These are phyloP conservation scores for Clarias gariepinus DNA, from an alignment of 2,113 vertebrate species.

Conservation along the genomic window DNA sequence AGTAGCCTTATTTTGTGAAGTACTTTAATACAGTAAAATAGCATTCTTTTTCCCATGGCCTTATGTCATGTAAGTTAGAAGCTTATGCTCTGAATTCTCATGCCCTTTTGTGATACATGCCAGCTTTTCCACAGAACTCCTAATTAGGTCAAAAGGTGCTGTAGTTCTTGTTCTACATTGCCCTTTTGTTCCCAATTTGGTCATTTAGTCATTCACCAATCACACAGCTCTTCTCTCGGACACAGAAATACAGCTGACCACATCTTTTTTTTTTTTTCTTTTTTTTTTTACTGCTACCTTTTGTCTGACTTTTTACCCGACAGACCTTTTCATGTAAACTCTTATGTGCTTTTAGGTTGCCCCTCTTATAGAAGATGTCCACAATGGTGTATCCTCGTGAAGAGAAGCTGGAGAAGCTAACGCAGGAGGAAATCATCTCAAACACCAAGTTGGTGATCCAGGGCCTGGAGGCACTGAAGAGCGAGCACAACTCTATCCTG, in stretches of 20 bases:
- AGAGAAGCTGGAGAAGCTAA: slow-evolving; percentile 91
- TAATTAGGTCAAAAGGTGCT: slow-evolving; percentile 14
- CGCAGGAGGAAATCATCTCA: slow-evolving; percentile 97
- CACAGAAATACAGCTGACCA: too few species aligned
- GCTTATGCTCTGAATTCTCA: not conserved
- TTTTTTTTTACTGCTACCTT: not conserved
- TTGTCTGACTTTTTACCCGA: not conserved
- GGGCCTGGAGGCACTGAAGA: slow-evolving; percentile 94
- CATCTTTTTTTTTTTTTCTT: too few species aligned
- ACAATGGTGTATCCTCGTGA: slow-evolving; percentile 90
- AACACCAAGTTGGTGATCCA: slow-evolving; percentile 97
- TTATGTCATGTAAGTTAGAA: not conserved
- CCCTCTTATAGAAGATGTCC: slow-evolving; percentile 78
- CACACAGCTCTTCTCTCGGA: not conserved
- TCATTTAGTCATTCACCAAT: not conserved
- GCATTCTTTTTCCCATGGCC: not conserved
- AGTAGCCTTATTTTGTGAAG: not conserved
- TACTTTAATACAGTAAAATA: not conserved
- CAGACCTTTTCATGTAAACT: not conserved
- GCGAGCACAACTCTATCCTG: slow-evolving; percentile 96
- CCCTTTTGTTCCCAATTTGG: not conserved
- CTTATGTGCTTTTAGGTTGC: slow-evolving; percentile 56
- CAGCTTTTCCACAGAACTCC: slow-evolving; percentile 14
- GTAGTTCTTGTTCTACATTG: not conserved
- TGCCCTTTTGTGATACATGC: not conserved